Percentiles rank a stretch among this genome's conserved stretches.
These are phyloP conservation scores for Styela clava DNA, from an alignment of 23 tunicate species.

Conservation along the genomic window DNA sequence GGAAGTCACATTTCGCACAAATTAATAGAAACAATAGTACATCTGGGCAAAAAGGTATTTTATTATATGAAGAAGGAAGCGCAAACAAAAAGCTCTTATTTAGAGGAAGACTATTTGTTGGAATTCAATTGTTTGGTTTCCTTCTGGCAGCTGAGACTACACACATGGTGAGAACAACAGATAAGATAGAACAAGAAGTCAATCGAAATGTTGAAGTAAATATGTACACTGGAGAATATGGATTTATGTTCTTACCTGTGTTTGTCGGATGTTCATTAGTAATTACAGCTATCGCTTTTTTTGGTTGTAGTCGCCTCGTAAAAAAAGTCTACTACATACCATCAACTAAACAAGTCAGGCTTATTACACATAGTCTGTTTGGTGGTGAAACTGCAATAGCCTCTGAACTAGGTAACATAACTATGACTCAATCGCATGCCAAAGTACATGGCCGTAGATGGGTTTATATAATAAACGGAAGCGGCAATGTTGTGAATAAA, in stretches of 20 bases:
- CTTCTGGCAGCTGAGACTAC: constrained; percentile 12
- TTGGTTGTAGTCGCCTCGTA: neutral
- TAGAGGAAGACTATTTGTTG: constrained; percentile 3
- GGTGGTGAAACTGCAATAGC: neutral
- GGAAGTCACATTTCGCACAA: neutral
- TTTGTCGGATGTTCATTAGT: neutral
- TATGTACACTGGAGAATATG: constrained; percentile 13
- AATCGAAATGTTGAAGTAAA: constrained; percentile 16
- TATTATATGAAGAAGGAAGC: constrained; percentile 5
- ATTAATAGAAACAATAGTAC: neutral
- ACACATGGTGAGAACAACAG: neutral
- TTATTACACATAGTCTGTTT: constrained; percentile 21
- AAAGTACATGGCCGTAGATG: constrained; percentile 5
- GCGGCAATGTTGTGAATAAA: constrained; percentile 2
- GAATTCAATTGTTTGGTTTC: constrained; percentile 7
- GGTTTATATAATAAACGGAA: neutral
- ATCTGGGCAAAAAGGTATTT: neutral
- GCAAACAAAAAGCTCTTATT: constrained; percentile 9
- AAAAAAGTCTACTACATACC: constrained; percentile 18
- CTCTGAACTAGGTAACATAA: neutral
- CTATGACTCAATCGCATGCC: neutral
- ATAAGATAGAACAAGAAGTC: constrained; percentile 19
- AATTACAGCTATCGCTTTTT: neutral
- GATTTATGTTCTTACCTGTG: constrained; percentile 1
- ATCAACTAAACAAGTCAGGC: neutral